Evolutionary conservation across 30 jellyfish, hydroid and myxozoan species (phyloP).

Genomic region (Cassiopea xamachana): DNA sequence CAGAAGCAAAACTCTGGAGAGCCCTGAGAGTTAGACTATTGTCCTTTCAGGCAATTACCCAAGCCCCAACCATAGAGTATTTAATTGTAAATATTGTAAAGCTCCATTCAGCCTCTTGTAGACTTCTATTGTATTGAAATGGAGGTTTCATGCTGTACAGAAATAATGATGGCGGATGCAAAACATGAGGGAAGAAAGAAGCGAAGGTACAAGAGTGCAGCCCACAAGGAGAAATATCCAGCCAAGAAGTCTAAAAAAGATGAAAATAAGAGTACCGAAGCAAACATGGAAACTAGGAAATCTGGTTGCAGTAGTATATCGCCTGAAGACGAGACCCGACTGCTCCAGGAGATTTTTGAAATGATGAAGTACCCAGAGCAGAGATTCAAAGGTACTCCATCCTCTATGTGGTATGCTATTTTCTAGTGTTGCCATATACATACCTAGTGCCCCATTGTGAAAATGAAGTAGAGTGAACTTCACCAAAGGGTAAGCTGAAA

Average conservation of each 20-base stretch:
- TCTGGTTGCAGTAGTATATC: not conserved
- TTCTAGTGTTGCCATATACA: no score
- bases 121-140: not conserved
- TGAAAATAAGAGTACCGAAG: not conserved
- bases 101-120: not conserved
- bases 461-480: no score
- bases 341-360: not conserved
- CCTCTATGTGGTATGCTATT: no score
- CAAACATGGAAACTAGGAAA: not conserved
- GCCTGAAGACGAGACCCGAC: not conserved
- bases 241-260: not conserved
- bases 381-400: not conserved
- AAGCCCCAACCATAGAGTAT: no score
- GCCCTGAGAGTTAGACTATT: no score
- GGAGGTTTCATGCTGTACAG: not conserved
- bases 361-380: not conserved
- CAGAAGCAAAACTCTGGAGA: no score
- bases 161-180: not conserved
- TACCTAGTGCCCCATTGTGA: no score
- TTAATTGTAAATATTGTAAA: not conserved
- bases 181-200: not conserved
- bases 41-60: no score
- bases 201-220: not conserved
- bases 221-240: not conserved
- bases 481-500: no score